Conservation (phyloP, 2,888 invertebrate species). For the Glomeris marginata region DNA sequence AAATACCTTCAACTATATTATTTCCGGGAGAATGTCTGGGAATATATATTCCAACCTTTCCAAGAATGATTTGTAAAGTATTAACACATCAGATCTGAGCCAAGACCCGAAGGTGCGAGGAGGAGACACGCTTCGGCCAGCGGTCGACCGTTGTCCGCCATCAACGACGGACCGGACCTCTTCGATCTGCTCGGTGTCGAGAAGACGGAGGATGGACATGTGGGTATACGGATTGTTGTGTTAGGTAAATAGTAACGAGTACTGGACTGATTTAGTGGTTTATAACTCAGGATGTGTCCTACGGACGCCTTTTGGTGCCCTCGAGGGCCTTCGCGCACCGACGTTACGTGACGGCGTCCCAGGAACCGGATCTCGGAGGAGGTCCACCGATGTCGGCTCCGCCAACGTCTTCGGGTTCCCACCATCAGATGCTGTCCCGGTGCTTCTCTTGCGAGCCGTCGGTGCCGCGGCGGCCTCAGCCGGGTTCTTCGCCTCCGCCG, state of each 20-base stretch:
- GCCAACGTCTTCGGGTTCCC: not conserved
- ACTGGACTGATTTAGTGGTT: slow-evolving; percentile 7
- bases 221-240: slow-evolving; percentile 40
- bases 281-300: slow-evolving; percentile 59
- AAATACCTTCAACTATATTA: too few relatives aligned
- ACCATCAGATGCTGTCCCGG: slow-evolving; percentile 37
- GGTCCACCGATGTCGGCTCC: not conserved
- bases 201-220: slow-evolving; percentile 57
- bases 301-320: slow-evolving; percentile 66
- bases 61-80: not conserved
- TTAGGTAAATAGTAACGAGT: too few relatives aligned
- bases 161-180: slow-evolving; percentile 68
- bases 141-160: slow-evolving; percentile 64
- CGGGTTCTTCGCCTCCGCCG: slow-evolving; percentile 1
- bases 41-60: too few relatives aligned
- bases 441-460: slow-evolving; percentile 57
- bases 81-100: slow-evolving; percentile 6
- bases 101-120: slow-evolving; percentile 29
- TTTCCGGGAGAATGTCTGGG: too few relatives aligned
- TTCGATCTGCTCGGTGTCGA: slow-evolving; percentile 73
- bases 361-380: slow-evolving; percentile 1
- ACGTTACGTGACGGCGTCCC: slow-evolving; percentile 19
- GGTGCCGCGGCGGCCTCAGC: slow-evolving; percentile 39
- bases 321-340: slow-evolving; percentile 43
- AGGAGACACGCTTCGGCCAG: slow-evolving; percentile 67